phyloP scores from a whole-genome alignment of 2,888 invertebrate genomes.

The Drosophila multiciliata region DNA sequence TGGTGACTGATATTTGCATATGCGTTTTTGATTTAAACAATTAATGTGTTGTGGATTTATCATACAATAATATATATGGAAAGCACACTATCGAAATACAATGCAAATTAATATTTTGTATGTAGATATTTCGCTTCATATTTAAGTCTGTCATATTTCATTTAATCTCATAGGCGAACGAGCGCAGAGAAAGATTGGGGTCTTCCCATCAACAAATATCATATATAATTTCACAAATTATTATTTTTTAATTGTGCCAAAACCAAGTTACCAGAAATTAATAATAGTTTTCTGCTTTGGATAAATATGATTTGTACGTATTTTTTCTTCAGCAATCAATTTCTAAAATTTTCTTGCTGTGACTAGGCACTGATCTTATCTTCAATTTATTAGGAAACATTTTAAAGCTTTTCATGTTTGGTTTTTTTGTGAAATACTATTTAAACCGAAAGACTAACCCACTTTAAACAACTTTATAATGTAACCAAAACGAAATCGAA shows the following conservation, averaged over 20 bases:
- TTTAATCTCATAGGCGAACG: background rate
- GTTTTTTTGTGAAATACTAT: conserved; percentile 4
- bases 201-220: background rate
- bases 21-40: background rate
- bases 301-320: background rate
- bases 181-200: background rate
- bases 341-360: conserved; percentile 5
- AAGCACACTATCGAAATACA: background rate
- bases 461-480: conserved; percentile 37
- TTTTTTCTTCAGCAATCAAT: background rate
- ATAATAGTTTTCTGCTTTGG: background rate
- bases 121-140: background rate
- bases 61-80: background rate
- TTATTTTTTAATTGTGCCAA: conserved; percentile 45
- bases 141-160: background rate
- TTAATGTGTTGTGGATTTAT: background rate
- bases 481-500: conserved; percentile 20
- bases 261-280: conserved; percentile 14
- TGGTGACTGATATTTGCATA: background rate
- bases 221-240: conserved; percentile 27
- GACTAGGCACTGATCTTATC: conserved; percentile 18
- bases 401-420: background rate
- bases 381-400: conserved; percentile 13
- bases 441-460: conserved; percentile 39
- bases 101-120: background rate